phyloP scores from a whole-genome alignment of 2,113 vertebrate species.

The Sebastes fasciatus region DNA sequence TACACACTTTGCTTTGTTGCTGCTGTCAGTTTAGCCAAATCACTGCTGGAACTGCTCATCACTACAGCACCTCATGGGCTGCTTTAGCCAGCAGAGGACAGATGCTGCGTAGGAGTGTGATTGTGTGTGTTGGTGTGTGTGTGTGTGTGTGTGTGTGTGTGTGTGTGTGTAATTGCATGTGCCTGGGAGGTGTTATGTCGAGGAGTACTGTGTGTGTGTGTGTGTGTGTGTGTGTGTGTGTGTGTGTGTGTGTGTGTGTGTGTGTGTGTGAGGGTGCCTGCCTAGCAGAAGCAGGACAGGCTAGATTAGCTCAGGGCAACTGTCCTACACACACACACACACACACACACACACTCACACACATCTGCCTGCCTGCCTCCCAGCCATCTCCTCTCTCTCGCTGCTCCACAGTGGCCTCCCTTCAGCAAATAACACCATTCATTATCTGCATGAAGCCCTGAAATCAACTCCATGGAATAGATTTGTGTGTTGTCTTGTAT shows the following conservation, averaged over 20 bases:
- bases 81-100: slow-evolving; percentile 64
- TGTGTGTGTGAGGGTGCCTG: background rate
- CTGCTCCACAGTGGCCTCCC: slow-evolving; percentile 50
- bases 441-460: slow-evolving; percentile 68
- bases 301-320: slow-evolving; percentile 45
- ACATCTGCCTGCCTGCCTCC: slow-evolving; percentile 57
- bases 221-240: slow-evolving; percentile 2
- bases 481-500: slow-evolving; percentile 19
- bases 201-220: slow-evolving; percentile 12
- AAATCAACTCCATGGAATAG: slow-evolving; percentile 51
- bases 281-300: slow-evolving; percentile 19
- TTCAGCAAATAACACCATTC: slow-evolving; percentile 75
- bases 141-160: slow-evolving; percentile 15
- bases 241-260: slow-evolving; percentile 6
- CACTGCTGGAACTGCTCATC: slow-evolving; percentile 46
- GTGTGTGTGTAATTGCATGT: slow-evolving; percentile 27
- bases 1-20: slow-evolving; percentile 30
- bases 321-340: slow-evolving; percentile 24
- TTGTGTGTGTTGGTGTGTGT: slow-evolving; percentile 17
- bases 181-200: slow-evolving; percentile 53
- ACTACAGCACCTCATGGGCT: slow-evolving; percentile 46
- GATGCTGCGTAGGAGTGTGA: slow-evolving; percentile 70
- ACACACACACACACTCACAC: slow-evolving; percentile 25
- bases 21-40: slow-evolving; percentile 59
- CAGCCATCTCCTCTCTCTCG: slow-evolving; percentile 38